Evolutionary conservation across 1,140 invertebrate species (phyloP).

Genomic region (Arion vulgaris): DNA sequence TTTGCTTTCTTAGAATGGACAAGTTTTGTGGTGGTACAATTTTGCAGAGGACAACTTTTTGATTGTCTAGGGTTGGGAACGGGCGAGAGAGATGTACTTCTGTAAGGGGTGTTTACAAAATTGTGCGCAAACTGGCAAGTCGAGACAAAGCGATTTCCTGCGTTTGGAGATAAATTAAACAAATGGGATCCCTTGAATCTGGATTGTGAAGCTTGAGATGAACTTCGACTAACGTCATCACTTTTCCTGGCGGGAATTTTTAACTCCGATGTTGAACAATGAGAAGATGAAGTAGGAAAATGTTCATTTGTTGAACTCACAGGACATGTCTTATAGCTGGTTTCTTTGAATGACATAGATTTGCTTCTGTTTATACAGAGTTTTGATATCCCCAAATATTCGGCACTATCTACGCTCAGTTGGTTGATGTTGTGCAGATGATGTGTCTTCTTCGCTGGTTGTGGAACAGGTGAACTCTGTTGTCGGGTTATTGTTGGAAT

Average conservation of each 20-base stretch:
- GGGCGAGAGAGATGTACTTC: not conserved
- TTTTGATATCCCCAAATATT: too few relatives aligned
- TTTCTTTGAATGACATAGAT: not conserved
- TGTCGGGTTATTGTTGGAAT: not conserved
- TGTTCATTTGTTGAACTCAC: not conserved
- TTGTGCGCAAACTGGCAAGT: not conserved
- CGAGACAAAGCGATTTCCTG: not conserved
- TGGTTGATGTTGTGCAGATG: too few relatives aligned
- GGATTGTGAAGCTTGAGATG: not conserved
- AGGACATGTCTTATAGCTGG: not conserved
- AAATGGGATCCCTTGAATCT: not conserved
- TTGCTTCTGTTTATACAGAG: too few relatives aligned
- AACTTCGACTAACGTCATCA: not conserved
- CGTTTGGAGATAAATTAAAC: not conserved
- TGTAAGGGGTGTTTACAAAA: not conserved
- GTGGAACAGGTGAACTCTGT: not conserved
- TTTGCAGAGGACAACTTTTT: not conserved
- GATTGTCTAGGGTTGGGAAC: not conserved
- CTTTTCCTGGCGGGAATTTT: not conserved
- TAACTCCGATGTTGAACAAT: not conserved
- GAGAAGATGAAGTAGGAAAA: not conserved
- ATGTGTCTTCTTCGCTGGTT: too few relatives aligned
- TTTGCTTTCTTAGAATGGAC: not conserved
- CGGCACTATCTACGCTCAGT: too few relatives aligned
- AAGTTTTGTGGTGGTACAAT: not conserved